These are phyloP conservation scores for Drosophila kanapiae DNA, from an alignment of 1,140 invertebrate species.

Conservation along the genomic window DNA sequence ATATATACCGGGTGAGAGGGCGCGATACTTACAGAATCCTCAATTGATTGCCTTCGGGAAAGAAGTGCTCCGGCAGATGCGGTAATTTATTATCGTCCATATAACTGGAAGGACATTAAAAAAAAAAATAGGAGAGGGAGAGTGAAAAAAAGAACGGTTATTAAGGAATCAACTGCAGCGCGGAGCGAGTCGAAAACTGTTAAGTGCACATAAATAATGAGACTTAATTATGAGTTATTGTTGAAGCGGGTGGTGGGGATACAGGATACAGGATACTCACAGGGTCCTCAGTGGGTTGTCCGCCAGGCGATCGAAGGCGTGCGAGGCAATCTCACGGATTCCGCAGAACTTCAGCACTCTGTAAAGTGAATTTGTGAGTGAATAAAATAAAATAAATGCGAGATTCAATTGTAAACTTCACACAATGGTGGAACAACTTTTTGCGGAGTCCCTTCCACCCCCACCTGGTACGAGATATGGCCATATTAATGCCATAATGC, in stretches of 20 bases:
- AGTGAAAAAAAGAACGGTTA: conserved; percentile 11
- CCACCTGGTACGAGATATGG: not conserved
- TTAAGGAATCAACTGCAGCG: conserved; percentile 18
- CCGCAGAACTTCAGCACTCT: conserved; percentile 80
- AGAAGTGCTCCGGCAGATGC: conserved; percentile 74
- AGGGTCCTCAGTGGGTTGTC: conserved; percentile 69
- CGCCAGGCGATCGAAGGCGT: conserved; percentile 72
- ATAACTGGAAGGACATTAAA: conserved; percentile 66
- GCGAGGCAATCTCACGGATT: conserved; percentile 66
- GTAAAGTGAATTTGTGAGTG: conserved; percentile 27
- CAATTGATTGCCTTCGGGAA: conserved; percentile 80
- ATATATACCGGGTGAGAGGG: not conserved
- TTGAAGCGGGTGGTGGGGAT: not conserved
- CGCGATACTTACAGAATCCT: conserved; percentile 80
- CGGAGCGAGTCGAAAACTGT: conserved; percentile 32
- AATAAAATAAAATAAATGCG: conserved; percentile 54
- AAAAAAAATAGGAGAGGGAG: conserved; percentile 10
- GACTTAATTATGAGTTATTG: conserved; percentile 76
- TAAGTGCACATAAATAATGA: conserved; percentile 80
- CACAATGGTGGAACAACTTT: conserved; percentile 14
- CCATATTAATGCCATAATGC: conserved; percentile 36
- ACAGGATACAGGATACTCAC: conserved; percentile 58
- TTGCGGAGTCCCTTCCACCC: no score
- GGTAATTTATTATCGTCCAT: conserved; percentile 85
- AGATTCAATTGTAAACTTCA: conserved; percentile 60